Evolutionary conservation across 2,113 vertebrate species (phyloP).

Genomic region (Heterochromis multidens): DNA sequence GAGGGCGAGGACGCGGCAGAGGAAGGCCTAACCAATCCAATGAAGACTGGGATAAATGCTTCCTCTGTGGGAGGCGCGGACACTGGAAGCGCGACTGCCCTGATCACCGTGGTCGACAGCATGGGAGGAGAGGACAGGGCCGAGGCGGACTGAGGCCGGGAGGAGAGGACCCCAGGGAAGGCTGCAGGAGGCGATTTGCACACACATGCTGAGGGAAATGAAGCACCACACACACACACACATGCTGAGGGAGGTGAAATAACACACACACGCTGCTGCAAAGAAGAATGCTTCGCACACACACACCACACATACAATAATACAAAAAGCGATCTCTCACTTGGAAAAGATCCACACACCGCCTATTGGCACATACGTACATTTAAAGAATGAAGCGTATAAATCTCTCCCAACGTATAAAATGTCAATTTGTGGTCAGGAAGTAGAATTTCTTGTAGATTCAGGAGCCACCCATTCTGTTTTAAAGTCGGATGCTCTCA

Average conservation of each 20-base stretch:
- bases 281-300: neutral
- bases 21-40: no score
- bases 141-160: accelerated
- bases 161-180: accelerated
- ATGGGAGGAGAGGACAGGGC: no score
- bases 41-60: neutral
- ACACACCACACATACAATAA: neutral
- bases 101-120: no score
- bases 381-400: neutral
- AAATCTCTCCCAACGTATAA: no score
- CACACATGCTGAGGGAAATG: neutral
- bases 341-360: neutral
- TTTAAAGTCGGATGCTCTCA: neutral
- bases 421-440: no score
- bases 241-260: no score
- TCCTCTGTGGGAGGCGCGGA: neutral
- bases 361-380: neutral
- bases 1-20: no score
- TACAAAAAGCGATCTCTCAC: neutral
- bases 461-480: neutral
- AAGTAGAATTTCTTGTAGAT: no score
- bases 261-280: no score
- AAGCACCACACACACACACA: no score
- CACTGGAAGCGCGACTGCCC: no score
- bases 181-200: neutral